Evolutionary conservation across 2,113 vertebrate genomes (phyloP).

Genomic region (Oncorhynchus gorbuscha): DNA sequence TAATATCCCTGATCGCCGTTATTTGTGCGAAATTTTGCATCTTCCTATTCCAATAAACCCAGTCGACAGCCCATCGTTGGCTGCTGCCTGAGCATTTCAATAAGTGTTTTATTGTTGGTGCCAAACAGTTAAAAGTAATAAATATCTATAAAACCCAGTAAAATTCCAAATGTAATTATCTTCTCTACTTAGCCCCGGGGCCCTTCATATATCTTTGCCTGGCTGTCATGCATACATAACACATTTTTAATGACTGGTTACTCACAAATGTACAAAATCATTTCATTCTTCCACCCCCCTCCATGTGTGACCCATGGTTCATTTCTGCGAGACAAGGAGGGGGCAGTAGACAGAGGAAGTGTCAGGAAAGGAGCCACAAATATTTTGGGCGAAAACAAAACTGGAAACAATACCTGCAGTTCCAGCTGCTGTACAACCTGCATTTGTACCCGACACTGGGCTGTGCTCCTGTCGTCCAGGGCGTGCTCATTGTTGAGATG

Average conservation of each 20-base stretch:
- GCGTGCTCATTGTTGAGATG: slow-evolving; percentile 99
- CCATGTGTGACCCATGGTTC: slow-evolving; percentile 55
- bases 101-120: slow-evolving; percentile 76
- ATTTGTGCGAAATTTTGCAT: neutral
- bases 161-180: slow-evolving; percentile 99
- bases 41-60: slow-evolving; percentile 34
- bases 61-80: slow-evolving; percentile 25
- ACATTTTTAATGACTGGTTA: slow-evolving; percentile 91
- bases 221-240: slow-evolving; percentile 96
- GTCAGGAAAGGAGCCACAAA: slow-evolving; percentile 50
- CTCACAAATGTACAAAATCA: slow-evolving; percentile 90
- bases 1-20: slow-evolving; percentile 32
- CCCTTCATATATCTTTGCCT: slow-evolving; percentile 92
- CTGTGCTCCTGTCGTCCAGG: slow-evolving; percentile 99
- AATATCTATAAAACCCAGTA: slow-evolving; percentile 98
- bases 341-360: slow-evolving; percentile 35
- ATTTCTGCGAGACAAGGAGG: slow-evolving; percentile 37
- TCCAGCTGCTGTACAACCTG: slow-evolving; percentile 99
- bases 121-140: slow-evolving; percentile 97
- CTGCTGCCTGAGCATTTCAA: slow-evolving; percentile 50
- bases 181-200: slow-evolving; percentile 93
- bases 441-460: slow-evolving; percentile 99
- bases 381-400: slow-evolving; percentile 56
- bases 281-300: slow-evolving; percentile 76
- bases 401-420: slow-evolving; percentile 87